Evolutionary conservation across 2,888 invertebrate genomes (phyloP).

Genomic region (Sminthurinus aureus): DNA sequence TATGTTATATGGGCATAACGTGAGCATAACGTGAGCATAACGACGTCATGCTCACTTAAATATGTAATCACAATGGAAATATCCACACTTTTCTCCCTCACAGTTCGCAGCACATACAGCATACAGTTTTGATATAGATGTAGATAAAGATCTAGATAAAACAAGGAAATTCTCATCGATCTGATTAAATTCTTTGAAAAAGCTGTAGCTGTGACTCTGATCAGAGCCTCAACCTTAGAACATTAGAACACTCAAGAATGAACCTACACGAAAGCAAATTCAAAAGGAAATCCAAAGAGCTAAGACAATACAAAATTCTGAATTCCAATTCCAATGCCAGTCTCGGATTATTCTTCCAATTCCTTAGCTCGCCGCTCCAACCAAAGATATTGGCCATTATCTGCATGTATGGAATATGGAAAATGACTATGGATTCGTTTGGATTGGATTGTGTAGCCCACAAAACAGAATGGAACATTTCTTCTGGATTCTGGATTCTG

Average conservation of each 20-base stretch:
- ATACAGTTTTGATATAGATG: too few relatives aligned
- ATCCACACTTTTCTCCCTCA: neutral
- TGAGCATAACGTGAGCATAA: too few relatives aligned
- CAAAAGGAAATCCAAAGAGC: neutral
- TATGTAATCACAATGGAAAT: neutral
- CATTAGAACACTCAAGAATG: too few relatives aligned
- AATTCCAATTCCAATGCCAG: neutral
- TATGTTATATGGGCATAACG: too few relatives aligned
- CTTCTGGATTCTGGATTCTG: too few relatives aligned
- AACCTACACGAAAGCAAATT: neutral
- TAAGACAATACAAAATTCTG: neutral
- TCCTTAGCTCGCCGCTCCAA: neutral
- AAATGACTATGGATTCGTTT: too few relatives aligned
- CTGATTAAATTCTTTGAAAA: neutral
- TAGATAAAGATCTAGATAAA: neutral
- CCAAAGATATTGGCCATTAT: neutral
- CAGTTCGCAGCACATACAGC: neutral
- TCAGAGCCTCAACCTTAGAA: too few relatives aligned
- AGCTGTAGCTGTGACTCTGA: neutral
- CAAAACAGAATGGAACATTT: too few relatives aligned
- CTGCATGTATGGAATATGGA: neutral
- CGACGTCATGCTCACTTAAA: too few relatives aligned
- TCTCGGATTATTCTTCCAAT: neutral
- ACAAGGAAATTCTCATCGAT: neutral
- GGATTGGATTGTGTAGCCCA: too few relatives aligned